Percentiles rank a stretch among this genome's conserved stretches.
Conservation (phyloP, 2,113 vertebrate species). For the Salminus brasiliensis region DNA sequence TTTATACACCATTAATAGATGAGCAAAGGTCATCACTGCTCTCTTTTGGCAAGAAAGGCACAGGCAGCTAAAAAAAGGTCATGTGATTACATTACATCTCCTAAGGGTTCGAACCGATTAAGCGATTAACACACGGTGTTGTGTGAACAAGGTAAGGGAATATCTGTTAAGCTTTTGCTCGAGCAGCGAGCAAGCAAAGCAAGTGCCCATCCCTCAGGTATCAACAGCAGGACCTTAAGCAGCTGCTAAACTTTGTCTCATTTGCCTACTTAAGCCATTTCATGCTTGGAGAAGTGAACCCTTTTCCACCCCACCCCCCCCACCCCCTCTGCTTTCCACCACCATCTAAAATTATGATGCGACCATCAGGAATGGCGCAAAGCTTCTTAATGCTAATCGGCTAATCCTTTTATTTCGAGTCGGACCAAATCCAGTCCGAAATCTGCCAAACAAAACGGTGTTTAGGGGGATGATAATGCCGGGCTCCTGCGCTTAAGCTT, state of each 20-base stretch:
- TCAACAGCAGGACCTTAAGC: not conserved
- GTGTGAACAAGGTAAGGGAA: not conserved
- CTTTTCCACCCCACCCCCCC: not conserved
- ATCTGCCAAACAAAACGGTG: slow-evolving; percentile 69
- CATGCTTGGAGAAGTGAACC: slow-evolving; percentile 59
- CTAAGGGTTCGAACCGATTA: not conserved
- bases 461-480: slow-evolving; percentile 66
- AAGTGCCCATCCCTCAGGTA: slow-evolving; percentile 58
- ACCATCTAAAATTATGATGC: slow-evolving; percentile 68
- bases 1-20: not conserved
- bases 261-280: slow-evolving; percentile 70
- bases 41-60: not conserved
- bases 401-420: slow-evolving; percentile 77
- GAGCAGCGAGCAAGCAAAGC: slow-evolving; percentile 45
- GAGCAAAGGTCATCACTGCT: not conserved
- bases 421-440: slow-evolving; percentile 65
- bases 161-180: not conserved
- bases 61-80: no score
- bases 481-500: slow-evolving; percentile 59
- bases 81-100: no score
- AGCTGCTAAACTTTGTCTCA: slow-evolving; percentile 57
- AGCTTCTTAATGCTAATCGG: slow-evolving; percentile 71
- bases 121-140: not conserved
- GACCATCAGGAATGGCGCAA: slow-evolving; percentile 65
- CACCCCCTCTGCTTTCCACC: slow-evolving; percentile 1